phyloP scores from a whole-genome alignment of 2,797 vertebrate species.

The Rhabdophis nuchalis region DNA sequence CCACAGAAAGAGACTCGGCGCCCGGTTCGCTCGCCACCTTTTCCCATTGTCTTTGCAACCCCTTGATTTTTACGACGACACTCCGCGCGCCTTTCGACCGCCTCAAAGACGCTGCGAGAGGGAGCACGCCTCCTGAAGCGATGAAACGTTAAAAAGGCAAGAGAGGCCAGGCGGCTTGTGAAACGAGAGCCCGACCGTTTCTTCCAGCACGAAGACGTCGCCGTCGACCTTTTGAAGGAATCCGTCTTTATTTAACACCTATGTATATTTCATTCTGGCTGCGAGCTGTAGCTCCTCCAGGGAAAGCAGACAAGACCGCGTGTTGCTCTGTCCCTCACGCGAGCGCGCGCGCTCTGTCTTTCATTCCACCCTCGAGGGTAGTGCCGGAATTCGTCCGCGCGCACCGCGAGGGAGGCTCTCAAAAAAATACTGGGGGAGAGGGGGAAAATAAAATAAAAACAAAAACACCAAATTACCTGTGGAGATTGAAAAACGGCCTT shows the following conservation, averaged over 20 bases:
- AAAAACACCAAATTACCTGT: neutral
- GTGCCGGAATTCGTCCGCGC: neutral
- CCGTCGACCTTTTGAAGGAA: neutral
- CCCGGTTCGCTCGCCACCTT: conserved; percentile 2
- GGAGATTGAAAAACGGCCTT: neutral
- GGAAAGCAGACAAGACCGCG: neutral
- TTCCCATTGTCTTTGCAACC: neutral
- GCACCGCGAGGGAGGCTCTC: neutral
- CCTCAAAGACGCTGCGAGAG: neutral
- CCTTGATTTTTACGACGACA: neutral
- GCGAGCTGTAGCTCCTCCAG: neutral
- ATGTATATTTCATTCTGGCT: too few species aligned
- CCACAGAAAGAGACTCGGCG: conserved; percentile 1
- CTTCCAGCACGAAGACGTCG: neutral
- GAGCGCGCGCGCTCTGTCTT: neutral
- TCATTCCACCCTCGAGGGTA: neutral
- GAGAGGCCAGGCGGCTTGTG: neutral
- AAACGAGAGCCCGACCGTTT: neutral
- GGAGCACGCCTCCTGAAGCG: neutral
- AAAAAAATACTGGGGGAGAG: neutral
- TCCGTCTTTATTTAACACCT: neutral
- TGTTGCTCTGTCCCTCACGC: too few species aligned
- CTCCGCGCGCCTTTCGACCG: neutral
- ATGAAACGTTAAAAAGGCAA: neutral
- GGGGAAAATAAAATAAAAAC: neutral